Evolutionary conservation across 92 coral and sea anemone species (phyloP).

Genomic region (Zoanthus gigantus): DNA sequence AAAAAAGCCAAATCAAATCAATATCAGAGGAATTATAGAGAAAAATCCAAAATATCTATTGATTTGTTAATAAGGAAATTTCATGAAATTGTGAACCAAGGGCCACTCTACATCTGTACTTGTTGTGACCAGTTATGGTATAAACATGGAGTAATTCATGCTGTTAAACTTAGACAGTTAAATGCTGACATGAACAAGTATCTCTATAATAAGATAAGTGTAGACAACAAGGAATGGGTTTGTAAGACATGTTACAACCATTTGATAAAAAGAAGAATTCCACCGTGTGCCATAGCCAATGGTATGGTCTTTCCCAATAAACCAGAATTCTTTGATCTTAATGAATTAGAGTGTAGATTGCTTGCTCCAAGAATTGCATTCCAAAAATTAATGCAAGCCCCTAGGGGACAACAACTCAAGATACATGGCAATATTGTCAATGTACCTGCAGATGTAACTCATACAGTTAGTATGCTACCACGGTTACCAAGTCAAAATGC

Average conservation of each 20-base stretch:
- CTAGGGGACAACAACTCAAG: neutral
- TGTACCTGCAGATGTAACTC: conserved; percentile 8
- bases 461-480: conserved; percentile 11
- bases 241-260: conserved; percentile 53
- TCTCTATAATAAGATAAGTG: conserved; percentile 31
- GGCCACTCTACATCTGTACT: conserved; percentile 53
- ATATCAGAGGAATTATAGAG: neutral
- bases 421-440: conserved; percentile 5
- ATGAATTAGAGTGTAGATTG: neutral
- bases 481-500: conserved; percentile 6
- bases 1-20: neutral
- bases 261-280: conserved; percentile 58
- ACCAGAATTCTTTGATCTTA: conserved; percentile 3
- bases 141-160: conserved; percentile 33
- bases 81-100: neutral
- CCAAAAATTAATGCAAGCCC: conserved; percentile 26
- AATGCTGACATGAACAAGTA: conserved; percentile 29
- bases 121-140: conserved; percentile 78
- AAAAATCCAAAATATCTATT: neutral
- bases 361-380: conserved; percentile 1
- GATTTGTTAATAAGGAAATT: neutral
- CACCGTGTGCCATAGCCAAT: conserved; percentile 56
- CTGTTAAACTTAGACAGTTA: conserved; percentile 22
- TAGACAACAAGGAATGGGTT: conserved; percentile 41
- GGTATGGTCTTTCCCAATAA: conserved; percentile 53